Base-by-base conservation (phyloP, 2,888 invertebrate species). In the Boloria selene region DNA sequence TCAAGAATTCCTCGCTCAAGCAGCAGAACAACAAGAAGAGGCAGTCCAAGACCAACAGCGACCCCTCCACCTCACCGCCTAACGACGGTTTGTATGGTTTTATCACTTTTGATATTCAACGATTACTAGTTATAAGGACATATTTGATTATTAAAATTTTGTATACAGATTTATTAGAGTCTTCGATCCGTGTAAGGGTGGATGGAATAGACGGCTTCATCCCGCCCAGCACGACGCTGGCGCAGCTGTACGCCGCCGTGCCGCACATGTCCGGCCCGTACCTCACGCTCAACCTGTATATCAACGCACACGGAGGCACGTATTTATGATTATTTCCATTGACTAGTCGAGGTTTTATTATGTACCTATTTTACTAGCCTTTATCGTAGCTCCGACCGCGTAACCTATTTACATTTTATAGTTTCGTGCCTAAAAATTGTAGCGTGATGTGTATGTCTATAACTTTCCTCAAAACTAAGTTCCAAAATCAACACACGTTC, bases 1-100 rank as follows among this genome's bases (percentile, higher is more conserved):
- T 95, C 59, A 95, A 96, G 86, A 95, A 96, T 83, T 92, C 93
- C 5, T 79, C 87, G 59, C 81, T 91, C 70, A 92, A 92, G 69
- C 88, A 90, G 38, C 88, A 87, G 72, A 81, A 76, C 70, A 85
- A 65, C 65, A 90, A 90, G 83, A 90, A 90, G 73, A 74, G 87
- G 6, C 86, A 83, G 71, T 77, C 77, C 45, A 90, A 88, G 70
- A 75, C 75, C 13, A 74, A 74, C 63, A 84, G 80, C 44, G 86
- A 86, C 65, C 71, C 74, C 3, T 75, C 80, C 0, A 78, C 81
- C 58, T 75, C 79, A 67, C 87, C 79, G 65, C 79, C 80, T 13
- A 78, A 80, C 13, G 88, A 88, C 49, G 88, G 89, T 86, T 10
- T 38, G 10, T 38, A 10, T 38, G 0, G 31, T 38, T 38, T n/a